phyloP scores from a whole-genome alignment of 2,797 vertebrate species.

The Limosa lapponica region DNA sequence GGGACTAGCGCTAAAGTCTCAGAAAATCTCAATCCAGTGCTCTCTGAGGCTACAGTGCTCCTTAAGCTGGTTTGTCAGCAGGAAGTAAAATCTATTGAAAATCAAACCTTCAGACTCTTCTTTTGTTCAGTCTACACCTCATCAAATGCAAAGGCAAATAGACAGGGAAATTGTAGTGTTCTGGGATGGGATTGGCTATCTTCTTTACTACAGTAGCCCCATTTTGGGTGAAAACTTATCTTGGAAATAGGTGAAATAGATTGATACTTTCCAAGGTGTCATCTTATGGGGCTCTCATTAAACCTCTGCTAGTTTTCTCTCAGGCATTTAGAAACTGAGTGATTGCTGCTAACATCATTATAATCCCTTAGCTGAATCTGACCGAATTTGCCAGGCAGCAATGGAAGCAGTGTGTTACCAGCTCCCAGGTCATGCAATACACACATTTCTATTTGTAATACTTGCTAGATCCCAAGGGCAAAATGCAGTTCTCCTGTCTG shows the following conservation, averaged over 20 bases:
- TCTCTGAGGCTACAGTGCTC: not conserved
- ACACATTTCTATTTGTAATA: not conserved
- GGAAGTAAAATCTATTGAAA: not conserved
- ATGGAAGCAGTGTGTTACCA: not conserved
- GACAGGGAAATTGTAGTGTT: not conserved
- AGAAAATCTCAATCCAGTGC: not conserved
- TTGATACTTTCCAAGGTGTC: not conserved
- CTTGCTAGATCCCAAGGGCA: not conserved
- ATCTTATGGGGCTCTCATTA: not conserved
- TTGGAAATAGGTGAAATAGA: not conserved
- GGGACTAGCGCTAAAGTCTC: not conserved
- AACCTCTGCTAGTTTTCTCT: not conserved
- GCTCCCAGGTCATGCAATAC: not conserved
- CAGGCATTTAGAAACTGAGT: not conserved
- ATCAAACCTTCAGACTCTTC: not conserved
- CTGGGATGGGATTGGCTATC: not conserved
- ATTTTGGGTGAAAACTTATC: not conserved
- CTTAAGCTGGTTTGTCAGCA: not conserved
- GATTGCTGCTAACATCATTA: not conserved
- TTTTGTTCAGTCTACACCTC: not conserved
- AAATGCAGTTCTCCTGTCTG: constrained; percentile 2
- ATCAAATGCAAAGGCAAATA: not conserved
- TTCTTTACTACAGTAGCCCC: not conserved
- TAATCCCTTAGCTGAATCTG: not conserved
- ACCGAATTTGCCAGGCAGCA: not conserved